These are phyloP conservation scores for Stylophora pistillata DNA, from an alignment of 64 coral and sea anemone species.

Conservation along the genomic window DNA sequence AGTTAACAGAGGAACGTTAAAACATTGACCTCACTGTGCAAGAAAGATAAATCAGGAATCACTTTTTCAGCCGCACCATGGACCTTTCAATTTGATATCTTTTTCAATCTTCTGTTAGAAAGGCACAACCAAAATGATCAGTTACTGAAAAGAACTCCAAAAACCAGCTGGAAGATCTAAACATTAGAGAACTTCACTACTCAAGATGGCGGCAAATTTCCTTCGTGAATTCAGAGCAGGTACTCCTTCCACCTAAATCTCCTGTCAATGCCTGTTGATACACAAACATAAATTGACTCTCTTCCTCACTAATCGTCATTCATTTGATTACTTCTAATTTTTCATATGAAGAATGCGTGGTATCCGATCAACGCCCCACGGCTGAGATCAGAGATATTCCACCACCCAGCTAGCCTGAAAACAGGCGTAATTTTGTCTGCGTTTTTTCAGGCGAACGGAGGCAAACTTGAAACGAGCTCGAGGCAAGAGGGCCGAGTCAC, in stretches of 20 bases:
- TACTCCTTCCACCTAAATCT: conserved; percentile 84
- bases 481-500: too few species aligned
- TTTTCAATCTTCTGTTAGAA: background rate
- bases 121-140: background rate
- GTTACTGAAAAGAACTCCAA: conserved; percentile 5
- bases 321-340: too few species aligned
- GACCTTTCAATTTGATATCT: background rate
- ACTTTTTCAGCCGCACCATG: background rate
- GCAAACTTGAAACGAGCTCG: too few species aligned
- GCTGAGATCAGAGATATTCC: too few species aligned
- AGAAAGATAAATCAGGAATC: background rate
- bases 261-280: conserved; percentile 80
- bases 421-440: too few species aligned
- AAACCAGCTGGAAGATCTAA: conserved; percentile 33
- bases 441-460: too few species aligned
- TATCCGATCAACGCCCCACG: too few species aligned
- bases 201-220: conserved; percentile 85
- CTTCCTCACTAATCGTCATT: background rate
- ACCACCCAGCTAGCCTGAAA: too few species aligned
- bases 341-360: too few species aligned
- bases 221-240: conserved; percentile 88
- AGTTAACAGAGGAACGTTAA: too few species aligned
- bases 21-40: too few species aligned
- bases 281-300: background rate
- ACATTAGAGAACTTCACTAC: conserved; percentile 24